Evolutionary conservation across 1,140 invertebrate species (phyloP).

Genomic region (Whitmania pigra): DNA sequence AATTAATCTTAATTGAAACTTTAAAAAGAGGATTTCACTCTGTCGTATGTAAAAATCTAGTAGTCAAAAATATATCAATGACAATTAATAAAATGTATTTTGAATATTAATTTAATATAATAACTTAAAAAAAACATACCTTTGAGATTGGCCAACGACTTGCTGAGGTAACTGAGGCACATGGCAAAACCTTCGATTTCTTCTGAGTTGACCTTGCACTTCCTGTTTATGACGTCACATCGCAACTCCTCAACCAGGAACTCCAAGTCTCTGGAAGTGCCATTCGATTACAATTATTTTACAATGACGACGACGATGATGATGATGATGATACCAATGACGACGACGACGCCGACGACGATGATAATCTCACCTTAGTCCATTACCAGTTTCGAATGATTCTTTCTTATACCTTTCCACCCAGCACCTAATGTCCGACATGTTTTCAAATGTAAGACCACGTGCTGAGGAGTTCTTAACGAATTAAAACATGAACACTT

Average conservation of each 20-base stretch:
- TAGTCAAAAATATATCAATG: too few relatives aligned
- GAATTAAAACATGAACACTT: neutral
- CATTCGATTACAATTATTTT: conserved; percentile 13
- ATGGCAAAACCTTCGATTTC: conserved; percentile 93
- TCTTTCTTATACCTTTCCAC: neutral
- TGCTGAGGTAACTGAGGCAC: conserved; percentile 72
- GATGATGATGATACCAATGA: too few relatives aligned
- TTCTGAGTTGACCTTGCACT: conserved; percentile 84
- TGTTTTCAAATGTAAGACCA: neutral
- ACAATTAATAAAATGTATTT: too few relatives aligned
- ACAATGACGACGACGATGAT: neutral
- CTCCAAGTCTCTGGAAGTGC: conserved; percentile 64
- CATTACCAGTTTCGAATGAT: neutral
- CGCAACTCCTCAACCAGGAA: conserved; percentile 82
- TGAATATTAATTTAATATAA: too few relatives aligned
- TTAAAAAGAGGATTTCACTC: too few relatives aligned
- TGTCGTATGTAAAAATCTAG: too few relatives aligned
- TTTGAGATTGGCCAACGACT: conserved; percentile 88
- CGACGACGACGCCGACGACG: neutral
- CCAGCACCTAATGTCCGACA: neutral
- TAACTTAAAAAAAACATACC: conserved; percentile 27
- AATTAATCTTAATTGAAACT: too few relatives aligned
- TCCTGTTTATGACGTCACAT: conserved; percentile 82
- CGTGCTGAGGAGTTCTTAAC: neutral
- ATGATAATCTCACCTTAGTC: neutral